Evolutionary conservation across 37 sponge, comb jelly and placozoan species (phyloP).

Genomic region (Spongilla lacustris): DNA sequence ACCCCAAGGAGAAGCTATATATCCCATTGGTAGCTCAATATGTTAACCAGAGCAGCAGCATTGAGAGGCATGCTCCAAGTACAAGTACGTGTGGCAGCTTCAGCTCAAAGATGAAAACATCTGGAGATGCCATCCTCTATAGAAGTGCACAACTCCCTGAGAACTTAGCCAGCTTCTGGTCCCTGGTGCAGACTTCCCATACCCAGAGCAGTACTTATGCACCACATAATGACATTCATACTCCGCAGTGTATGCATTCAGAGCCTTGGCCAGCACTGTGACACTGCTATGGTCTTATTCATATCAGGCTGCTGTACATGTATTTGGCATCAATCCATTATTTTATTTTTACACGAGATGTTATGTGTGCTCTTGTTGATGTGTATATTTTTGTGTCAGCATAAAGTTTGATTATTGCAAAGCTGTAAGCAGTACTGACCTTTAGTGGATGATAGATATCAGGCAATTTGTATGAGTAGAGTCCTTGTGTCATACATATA

Average conservation of each 20-base stretch:
- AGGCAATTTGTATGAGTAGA: too few species aligned
- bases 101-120: not conserved
- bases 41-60: not conserved
- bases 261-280: not conserved
- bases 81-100: not conserved
- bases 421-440: too few species aligned
- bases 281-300: not conserved
- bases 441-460: too few species aligned
- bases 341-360: too few species aligned
- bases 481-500: too few species aligned
- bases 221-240: not conserved
- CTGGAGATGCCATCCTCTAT: not conserved
- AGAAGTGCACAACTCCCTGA: not conserved
- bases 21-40: not conserved
- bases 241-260: not conserved
- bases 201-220: not conserved
- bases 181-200: not conserved
- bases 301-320: not conserved
- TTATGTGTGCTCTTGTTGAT: too few species aligned
- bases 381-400: too few species aligned
- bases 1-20: not conserved
- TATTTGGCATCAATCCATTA: not conserved
- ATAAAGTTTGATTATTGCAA: not conserved
- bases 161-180: not conserved
- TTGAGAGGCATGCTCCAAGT: not conserved